Percentiles rank a stretch among this genome's conserved stretches.
Evolutionary conservation across 2,888 invertebrate genomes (phyloP).

Genomic region (Metalampra italica): DNA sequence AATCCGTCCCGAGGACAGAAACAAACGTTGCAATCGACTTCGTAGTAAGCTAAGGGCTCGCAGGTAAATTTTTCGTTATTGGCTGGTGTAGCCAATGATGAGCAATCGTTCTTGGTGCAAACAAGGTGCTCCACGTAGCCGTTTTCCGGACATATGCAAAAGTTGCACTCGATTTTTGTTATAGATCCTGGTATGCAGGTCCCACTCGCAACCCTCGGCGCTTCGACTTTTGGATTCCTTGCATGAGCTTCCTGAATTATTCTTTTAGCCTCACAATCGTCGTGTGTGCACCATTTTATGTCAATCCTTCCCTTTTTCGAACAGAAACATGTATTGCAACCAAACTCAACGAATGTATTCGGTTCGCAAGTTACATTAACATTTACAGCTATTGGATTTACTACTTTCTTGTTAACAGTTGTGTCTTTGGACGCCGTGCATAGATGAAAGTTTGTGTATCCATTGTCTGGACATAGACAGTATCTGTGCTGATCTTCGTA

Average conservation of each 20-base stretch:
- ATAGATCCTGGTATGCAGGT: conserved; percentile 54
- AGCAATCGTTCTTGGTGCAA: conserved; percentile 56
- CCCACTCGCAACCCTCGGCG: conserved; percentile 10
- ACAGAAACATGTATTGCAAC: conserved; percentile 69
- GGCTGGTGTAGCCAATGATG: conserved; percentile 14
- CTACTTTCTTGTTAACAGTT: neutral
- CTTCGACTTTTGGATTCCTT: conserved; percentile 5
- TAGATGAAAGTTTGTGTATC: conserved; percentile 34
- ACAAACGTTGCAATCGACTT: conserved; percentile 66
- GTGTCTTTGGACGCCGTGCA: conserved; percentile 37
- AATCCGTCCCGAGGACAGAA: conserved; percentile 54
- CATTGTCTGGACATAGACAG: conserved; percentile 54
- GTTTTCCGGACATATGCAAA: conserved; percentile 60
- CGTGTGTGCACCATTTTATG: conserved; percentile 65
- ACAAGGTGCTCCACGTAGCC: conserved; percentile 41
- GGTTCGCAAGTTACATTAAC: conserved; percentile 48
- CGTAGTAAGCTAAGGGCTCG: conserved; percentile 57
- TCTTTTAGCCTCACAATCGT: conserved; percentile 55
- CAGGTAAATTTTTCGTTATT: conserved; percentile 39
- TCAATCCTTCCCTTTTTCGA: conserved; percentile 54
- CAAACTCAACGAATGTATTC: conserved; percentile 55
- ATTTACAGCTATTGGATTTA: conserved; percentile 15
- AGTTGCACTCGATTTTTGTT: conserved; percentile 56
- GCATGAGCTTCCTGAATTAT: conserved; percentile 35
- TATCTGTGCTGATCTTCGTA: conserved; percentile 45